Conservation (phyloP, 2,888 invertebrate genomes). For the Xiphydria camelus region DNA sequence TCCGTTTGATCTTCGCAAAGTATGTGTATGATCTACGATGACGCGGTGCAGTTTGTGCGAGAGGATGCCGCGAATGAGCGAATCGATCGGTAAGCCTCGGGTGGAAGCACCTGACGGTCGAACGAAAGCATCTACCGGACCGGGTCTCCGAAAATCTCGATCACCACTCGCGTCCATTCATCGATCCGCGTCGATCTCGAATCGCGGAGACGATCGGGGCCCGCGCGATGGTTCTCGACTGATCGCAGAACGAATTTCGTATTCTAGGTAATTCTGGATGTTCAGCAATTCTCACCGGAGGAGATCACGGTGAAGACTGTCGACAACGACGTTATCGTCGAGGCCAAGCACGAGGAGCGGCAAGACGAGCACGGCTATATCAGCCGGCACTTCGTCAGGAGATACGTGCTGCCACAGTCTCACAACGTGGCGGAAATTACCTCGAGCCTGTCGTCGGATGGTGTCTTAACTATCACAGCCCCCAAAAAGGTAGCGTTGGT, state of each 20-base stretch:
- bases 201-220: too few species aligned
- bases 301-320: slow-evolving; percentile 59
- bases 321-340: slow-evolving; percentile 57
- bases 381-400: slow-evolving; percentile 58
- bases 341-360: slow-evolving; percentile 60
- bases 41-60: too few species aligned
- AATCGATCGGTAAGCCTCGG: too few species aligned
- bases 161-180: too few species aligned
- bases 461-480: slow-evolving; percentile 58
- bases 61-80: too few species aligned
- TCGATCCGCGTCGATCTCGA: too few species aligned
- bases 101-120: too few species aligned
- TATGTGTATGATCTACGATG: too few species aligned
- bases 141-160: too few species aligned
- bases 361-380: slow-evolving; percentile 60
- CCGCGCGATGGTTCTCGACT: too few species aligned
- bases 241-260: neutral
- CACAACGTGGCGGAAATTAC: slow-evolving; percentile 56
- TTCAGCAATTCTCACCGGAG: slow-evolving; percentile 60
- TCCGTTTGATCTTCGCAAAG: too few species aligned
- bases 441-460: slow-evolving; percentile 59
- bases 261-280: slow-evolving; percentile 53
- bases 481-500: slow-evolving; percentile 53
- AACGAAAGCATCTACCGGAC: too few species aligned
- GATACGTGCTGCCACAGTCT: slow-evolving; percentile 58